Evolutionary conservation across 2,888 invertebrate species (phyloP), one percentile per base, ranked within the genome.

Genomic region (Pyrocoelia pectoralis): DNA sequence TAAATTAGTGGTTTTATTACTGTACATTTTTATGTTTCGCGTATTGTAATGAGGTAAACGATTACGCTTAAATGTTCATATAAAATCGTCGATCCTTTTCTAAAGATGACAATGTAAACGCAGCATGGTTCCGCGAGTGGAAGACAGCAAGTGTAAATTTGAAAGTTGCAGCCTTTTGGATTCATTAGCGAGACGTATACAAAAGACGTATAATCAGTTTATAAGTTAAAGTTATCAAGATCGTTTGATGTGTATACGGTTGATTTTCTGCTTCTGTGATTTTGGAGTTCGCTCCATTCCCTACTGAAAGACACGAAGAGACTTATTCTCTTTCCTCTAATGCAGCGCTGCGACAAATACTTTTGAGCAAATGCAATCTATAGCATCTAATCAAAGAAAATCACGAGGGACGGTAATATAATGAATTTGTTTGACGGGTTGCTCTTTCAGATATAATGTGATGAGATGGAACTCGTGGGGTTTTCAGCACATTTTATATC

Each of bases 1-100:
- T 71, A 70, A 72, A 69, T 69, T 69, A 61, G 65, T 65, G 65
- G 67, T 68, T 72, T 72, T 72, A 71, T 71, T 70, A 63, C 66
- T 46, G 54, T 24, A 24, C 61, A 65, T 61, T 65, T 61, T 61
- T 65, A 61, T 57, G 61, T 56, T 57, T 57, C 53, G 24, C 24
- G 49, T 58, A 61, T 65, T 57, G 62, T 62, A 62, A 62, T 33
- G 57, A 57, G 51, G 41, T 46, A 15, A 41, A 28, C 55, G 57
- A 57, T 56, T 61, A 55, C 49, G 10, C 56, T 54, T n/a, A 33
- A 38, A 50, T 41, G 58, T 50, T 58, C 62, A 58, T 63, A 58
- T 54, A 58, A 58, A 58, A 59, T 60, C 50, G 48, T 28, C 24
- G 49, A 49, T 60, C 53, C 53, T 56, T 56, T 61, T n/a, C 46